Conservation (phyloP, 1,140 invertebrate genomes). For the Gerris buenoi region DNA sequence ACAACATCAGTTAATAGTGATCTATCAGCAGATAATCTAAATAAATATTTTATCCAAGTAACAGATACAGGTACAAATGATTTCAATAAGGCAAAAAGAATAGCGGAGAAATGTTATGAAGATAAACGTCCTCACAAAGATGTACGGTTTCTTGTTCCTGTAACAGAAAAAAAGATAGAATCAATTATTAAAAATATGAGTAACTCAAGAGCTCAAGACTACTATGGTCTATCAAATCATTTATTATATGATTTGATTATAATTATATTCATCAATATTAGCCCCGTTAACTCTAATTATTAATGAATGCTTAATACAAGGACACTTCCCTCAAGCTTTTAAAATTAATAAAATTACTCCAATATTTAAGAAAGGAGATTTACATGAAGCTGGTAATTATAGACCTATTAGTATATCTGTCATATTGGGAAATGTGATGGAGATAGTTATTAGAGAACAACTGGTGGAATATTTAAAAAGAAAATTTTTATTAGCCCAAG, state of each 20-base stretch:
- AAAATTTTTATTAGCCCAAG: not conserved
- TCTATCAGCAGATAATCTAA: not conserved
- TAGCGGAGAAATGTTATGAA: not conserved
- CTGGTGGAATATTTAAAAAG: not conserved
- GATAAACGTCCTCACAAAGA: not conserved
- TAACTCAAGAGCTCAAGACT: not conserved
- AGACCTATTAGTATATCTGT: not conserved
- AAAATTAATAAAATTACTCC: not conserved
- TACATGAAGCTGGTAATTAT: not conserved
- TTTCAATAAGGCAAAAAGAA: not conserved
- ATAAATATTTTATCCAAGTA: not conserved
- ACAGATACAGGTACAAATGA: not conserved
- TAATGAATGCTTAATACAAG: not conserved
- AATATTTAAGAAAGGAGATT: not conserved
- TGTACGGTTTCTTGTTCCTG: not conserved
- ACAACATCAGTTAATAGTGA: constrained; percentile 4
- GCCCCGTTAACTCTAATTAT: not conserved
- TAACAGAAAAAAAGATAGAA: not conserved
- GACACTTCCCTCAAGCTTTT: not conserved
- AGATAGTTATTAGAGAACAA: not conserved
- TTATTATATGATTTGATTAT: not conserved
- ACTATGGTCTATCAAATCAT: not conserved
- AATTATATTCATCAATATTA: not conserved
- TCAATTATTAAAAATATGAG: not conserved
- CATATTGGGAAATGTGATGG: not conserved